Percentiles rank a stretch among this genome's conserved stretches.
These are phyloP conservation scores for Aricia artaxerxes DNA, from an alignment of 2,888 invertebrate genomes.

Conservation along the genomic window DNA sequence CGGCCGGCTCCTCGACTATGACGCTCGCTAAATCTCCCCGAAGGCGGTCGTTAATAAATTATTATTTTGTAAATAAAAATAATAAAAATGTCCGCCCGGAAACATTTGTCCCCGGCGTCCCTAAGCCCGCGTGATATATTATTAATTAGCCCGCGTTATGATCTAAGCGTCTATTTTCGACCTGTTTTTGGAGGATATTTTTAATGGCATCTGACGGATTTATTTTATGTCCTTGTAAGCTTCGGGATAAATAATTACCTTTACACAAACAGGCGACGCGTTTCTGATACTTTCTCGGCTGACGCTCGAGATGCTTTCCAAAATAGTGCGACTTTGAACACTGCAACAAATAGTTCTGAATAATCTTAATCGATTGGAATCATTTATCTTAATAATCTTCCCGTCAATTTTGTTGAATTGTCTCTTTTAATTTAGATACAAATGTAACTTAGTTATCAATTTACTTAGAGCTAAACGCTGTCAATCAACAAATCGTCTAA, in stretches of 20 bases:
- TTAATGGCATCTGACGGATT: constrained; percentile 30
- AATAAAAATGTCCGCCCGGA: constrained; percentile 74
- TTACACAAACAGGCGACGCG: constrained; percentile 10
- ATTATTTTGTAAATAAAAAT: constrained; percentile 77
- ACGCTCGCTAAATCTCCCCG: constrained; percentile 77
- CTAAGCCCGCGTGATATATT: constrained; percentile 77
- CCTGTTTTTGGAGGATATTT: constrained; percentile 28
- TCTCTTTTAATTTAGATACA: not conserved
- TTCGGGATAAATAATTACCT: constrained; percentile 19
- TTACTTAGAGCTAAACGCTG: not conserved
- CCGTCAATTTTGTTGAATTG: not conserved
- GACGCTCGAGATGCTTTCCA: constrained; percentile 14
- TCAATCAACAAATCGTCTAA: not conserved
- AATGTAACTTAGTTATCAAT: not conserved
- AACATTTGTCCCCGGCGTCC: constrained; percentile 76
- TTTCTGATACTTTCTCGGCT: not conserved
- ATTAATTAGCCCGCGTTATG: constrained; percentile 63
- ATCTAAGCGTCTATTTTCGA: constrained; percentile 32
- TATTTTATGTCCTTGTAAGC: constrained; percentile 27
- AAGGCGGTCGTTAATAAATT: constrained; percentile 78
- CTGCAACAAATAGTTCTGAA: constrained; percentile 22
- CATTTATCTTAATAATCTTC: constrained; percentile 18
- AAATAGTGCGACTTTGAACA: constrained; percentile 20
- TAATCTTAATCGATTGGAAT: constrained; percentile 22
- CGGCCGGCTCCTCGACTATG: constrained; percentile 65